Evolutionary conservation across 2,888 invertebrate genomes (phyloP).

Genomic region (Netelia melanura): DNA sequence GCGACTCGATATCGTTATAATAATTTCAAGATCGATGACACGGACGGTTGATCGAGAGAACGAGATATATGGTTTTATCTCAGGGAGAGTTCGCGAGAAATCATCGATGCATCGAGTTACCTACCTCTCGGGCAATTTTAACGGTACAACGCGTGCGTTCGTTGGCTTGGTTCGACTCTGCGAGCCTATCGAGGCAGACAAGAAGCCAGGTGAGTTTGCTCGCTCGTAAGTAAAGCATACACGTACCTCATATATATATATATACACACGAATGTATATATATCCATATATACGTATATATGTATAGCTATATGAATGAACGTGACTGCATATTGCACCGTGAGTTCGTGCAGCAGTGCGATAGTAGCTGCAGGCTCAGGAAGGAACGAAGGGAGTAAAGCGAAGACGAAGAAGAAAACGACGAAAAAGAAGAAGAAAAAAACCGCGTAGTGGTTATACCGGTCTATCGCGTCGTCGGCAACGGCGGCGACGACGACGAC

Average conservation of each 20-base stretch:
- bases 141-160: slow-evolving; percentile 62
- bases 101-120: slow-evolving; percentile 61
- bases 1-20: background rate
- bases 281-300: background rate
- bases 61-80: slow-evolving; percentile 1
- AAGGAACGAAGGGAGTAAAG: slow-evolving; percentile 25
- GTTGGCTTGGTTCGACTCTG: slow-evolving; percentile 9
- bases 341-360: slow-evolving; percentile 42
- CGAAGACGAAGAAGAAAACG: slow-evolving; percentile 28
- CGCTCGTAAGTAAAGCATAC: slow-evolving; percentile 1
- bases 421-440: slow-evolving; percentile 30
- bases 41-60: slow-evolving; percentile 31
- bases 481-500: background rate
- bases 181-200: slow-evolving; percentile 40
- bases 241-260: background rate
- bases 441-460: slow-evolving; percentile 66
- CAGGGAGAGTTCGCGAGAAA: slow-evolving; percentile 18
- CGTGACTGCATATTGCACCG: slow-evolving; percentile 61
- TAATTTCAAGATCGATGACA: slow-evolving; percentile 43
- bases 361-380: slow-evolving; percentile 47
- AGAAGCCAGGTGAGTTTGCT: slow-evolving; percentile 50
- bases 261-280: background rate
- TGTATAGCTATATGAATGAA: background rate
- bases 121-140: slow-evolving; percentile 49
- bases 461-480: slow-evolving; percentile 66